These are phyloP conservation scores for Heliconius melpomene DNA, from an alignment of 1,140 invertebrate species.

Conservation along the genomic window DNA sequence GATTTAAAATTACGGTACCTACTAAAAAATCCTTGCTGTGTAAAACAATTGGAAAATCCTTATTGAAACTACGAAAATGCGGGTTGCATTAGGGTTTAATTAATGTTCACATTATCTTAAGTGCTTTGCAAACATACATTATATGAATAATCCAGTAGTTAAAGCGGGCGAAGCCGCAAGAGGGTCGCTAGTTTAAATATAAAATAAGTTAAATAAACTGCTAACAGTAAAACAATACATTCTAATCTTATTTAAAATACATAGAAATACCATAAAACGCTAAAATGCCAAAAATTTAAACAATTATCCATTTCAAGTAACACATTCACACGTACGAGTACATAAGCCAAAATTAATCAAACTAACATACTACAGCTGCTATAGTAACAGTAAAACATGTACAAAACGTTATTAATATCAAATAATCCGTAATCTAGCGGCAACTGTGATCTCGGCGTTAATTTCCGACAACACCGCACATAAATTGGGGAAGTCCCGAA, in stretches of 20 bases:
- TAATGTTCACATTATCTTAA: no score
- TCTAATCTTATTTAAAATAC: not conserved
- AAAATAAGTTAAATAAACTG: not conserved
- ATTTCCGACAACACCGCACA: constrained; percentile 35
- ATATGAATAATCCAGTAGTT: no score
- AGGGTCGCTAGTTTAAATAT: no score
- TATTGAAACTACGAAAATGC: no score
- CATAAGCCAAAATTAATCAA: not conserved
- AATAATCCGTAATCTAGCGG: constrained; percentile 33
- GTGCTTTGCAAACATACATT: no score
- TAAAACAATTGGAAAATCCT: no score
- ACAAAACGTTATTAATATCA: constrained; percentile 33
- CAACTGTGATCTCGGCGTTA: constrained; percentile 35
- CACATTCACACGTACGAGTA: not conserved
- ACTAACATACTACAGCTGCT: not conserved
- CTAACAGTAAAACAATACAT: not conserved
- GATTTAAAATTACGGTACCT: no score
- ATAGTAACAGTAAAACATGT: constrained; percentile 21
- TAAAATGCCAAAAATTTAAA: not conserved
- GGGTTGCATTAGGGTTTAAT: no score
- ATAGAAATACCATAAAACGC: not conserved
- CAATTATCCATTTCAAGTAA: not conserved
- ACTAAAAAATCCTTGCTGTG: no score
- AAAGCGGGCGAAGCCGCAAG: no score
- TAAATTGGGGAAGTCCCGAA: constrained; percentile 32